Base-by-base conservation (phyloP, 2,888 invertebrate genomes). In the Heliconius ethilla region DNA sequence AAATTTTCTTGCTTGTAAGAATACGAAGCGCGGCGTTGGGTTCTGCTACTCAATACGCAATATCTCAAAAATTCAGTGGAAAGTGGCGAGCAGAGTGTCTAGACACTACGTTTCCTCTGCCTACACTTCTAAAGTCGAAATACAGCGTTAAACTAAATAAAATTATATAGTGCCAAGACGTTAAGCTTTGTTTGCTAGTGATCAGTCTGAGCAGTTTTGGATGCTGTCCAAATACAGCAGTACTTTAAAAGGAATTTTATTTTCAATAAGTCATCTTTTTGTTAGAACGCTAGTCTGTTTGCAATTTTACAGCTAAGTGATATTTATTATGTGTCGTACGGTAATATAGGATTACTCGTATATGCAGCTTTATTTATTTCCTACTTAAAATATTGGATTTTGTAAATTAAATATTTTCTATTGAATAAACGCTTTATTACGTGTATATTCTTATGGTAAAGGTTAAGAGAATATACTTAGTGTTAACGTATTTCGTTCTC, bases 131-230 rank as follows among this genome's bases (percentile, higher is more conserved):
- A 9, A 18, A 51, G 2, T 1, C 22, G 51, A 15, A 22, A 51
- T 51, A 51, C 6, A 3, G 9, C 4, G n/a, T 59, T 9, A n/a
- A n/a, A 18, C 3, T 10, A 18, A 0, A 59, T 59, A 59, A n/a
- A 59, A 59, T 62, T 4, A 62, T 25, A 62, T 63, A 45, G 74
- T 67, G 67, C 62, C 74, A 75, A 78, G 76, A 69, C 73, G 74
- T 55, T 40, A 69, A 66, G 63, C 51, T 75, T 79, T 78, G 78
- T 81, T 81, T 78, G 79, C 75, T 65, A 67, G 78, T 78, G 77
- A 81, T 80, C 77, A 79, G 77, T 76, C 70, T 77, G 76, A 77
- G 62, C 77, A 76, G 27, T 74, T 66, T 82, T 82, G 82, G 82
- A 82, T 22, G 11, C 9, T 18, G 55, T 80, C 82, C 82, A 82